These are phyloP conservation scores for Psittacula derbiana DNA, from an alignment of 2,797 vertebrate species.

Conservation along the genomic window DNA sequence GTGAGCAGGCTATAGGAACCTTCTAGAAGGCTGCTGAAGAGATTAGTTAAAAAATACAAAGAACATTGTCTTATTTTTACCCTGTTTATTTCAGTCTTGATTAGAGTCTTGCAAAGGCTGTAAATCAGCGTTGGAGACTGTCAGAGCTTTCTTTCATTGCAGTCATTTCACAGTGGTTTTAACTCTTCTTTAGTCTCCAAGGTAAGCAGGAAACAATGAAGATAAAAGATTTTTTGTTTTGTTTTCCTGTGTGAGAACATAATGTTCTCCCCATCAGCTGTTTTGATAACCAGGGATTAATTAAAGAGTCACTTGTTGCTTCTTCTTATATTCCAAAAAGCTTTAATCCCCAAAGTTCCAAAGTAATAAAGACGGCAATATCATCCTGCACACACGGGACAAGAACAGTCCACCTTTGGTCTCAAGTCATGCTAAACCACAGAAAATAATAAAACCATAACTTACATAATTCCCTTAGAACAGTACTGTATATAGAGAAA, in stretches of 20 bases:
- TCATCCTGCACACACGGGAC: background rate
- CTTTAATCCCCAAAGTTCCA: conserved; percentile 48
- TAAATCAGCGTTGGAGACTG: conserved; percentile 27
- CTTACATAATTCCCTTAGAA: conserved; percentile 4
- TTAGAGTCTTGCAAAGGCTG: conserved; percentile 44
- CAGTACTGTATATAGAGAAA: background rate
- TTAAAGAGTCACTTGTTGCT: conserved; percentile 49
- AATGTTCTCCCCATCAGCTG: conserved; percentile 21
- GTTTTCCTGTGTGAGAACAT: background rate
- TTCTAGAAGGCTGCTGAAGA: background rate
- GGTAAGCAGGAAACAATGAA: background rate
- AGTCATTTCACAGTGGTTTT: background rate
- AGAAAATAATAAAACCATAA: conserved; percentile 47
- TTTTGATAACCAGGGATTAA: conserved; percentile 52
- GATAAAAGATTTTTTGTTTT: background rate
- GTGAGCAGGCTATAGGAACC: background rate
- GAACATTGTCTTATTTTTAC: background rate
- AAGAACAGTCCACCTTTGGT: conserved; percentile 21
- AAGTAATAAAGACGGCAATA: conserved; percentile 43
- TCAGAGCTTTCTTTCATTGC: background rate
- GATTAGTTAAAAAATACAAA: background rate
- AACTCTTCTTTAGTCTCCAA: background rate
- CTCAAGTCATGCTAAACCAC: conserved; percentile 26
- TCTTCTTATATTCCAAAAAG: conserved; percentile 33
- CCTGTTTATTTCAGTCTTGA: conserved; percentile 37